Evolutionary conservation across 2,113 vertebrate species (phyloP).

Genomic region (Salvelinus alpinus): DNA sequence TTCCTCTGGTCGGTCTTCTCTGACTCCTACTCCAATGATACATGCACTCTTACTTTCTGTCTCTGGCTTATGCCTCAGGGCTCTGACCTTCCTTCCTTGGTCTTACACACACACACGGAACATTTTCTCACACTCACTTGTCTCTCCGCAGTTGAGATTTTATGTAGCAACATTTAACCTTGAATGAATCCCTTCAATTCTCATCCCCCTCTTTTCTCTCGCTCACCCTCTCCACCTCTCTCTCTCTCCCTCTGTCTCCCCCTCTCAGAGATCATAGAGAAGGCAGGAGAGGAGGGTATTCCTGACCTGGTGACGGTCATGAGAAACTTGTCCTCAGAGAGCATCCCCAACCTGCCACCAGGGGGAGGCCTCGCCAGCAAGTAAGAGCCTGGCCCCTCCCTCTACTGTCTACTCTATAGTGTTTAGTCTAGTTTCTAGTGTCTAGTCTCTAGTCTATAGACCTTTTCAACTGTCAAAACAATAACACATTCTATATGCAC

Average conservation of each 20-base stretch:
- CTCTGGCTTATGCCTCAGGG: too few relatives aligned
- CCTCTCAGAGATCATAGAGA: conserved; percentile 88
- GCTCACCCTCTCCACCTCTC: too few relatives aligned
- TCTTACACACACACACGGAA: conserved; percentile 4
- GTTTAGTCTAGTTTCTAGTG: too few relatives aligned
- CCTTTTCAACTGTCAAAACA: too few relatives aligned
- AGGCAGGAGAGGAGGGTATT: conserved; percentile 88
- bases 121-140: neutral
- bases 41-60: neutral
- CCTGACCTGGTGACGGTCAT: conserved; percentile 94
- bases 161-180: neutral
- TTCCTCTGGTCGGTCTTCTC: conserved; percentile 9
- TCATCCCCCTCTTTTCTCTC: neutral
- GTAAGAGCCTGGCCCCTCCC: conserved; percentile 65
- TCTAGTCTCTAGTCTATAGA: too few relatives aligned
- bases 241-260: conserved; percentile 2
- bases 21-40: conserved; percentile 4
- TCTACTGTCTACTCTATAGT: neutral
- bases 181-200: too few relatives aligned
- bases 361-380: conserved; percentile 98
- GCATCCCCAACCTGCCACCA: conserved; percentile 91
- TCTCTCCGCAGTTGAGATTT: neutral
- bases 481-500: too few relatives aligned
- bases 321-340: conserved; percentile 92
- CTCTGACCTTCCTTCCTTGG: neutral